Conservation (phyloP, 1,140 invertebrate genomes). For the Drosophila bocqueti region DNA sequence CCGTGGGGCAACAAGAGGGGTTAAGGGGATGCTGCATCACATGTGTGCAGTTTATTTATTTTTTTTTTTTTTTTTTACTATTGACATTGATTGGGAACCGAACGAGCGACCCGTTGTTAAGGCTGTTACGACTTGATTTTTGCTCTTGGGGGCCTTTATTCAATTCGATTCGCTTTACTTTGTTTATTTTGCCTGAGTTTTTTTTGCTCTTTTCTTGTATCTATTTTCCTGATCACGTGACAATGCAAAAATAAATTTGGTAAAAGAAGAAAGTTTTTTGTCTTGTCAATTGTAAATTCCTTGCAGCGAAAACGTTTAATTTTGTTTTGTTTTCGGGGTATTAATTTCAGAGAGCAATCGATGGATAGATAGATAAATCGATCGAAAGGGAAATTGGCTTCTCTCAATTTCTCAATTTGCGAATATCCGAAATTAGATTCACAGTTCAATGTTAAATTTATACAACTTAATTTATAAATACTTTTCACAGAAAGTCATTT, state of each 20-base stretch:
- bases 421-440: constrained; percentile 15
- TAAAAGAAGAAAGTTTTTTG: constrained; percentile 17
- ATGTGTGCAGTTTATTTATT: constrained; percentile 44
- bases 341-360: constrained; percentile 24
- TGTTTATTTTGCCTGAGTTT: neutral
- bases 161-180: constrained; percentile 11
- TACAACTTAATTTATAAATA: constrained; percentile 6
- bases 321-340: neutral
- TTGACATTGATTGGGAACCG: constrained; percentile 69
- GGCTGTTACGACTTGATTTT: constrained; percentile 8
- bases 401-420: neutral
- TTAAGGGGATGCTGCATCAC: constrained; percentile 7
- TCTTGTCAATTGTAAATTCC: constrained; percentile 7
- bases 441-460: constrained; percentile 13
- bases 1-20: constrained; percentile 1
- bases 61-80: constrained; percentile 20
- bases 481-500: neutral
- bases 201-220: neutral
- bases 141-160: constrained; percentile 9
- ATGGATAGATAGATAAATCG: neutral
- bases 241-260: constrained; percentile 35
- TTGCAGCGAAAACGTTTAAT: constrained; percentile 12
- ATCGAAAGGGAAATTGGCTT: constrained; percentile 24
- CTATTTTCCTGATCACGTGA: constrained; percentile 17
- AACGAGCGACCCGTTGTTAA: constrained; percentile 46